Percentiles rank a stretch among this genome's conserved stretches.
phyloP scores from a whole-genome alignment of 2,888 invertebrate species.

The Herminia tarsipennalis region DNA sequence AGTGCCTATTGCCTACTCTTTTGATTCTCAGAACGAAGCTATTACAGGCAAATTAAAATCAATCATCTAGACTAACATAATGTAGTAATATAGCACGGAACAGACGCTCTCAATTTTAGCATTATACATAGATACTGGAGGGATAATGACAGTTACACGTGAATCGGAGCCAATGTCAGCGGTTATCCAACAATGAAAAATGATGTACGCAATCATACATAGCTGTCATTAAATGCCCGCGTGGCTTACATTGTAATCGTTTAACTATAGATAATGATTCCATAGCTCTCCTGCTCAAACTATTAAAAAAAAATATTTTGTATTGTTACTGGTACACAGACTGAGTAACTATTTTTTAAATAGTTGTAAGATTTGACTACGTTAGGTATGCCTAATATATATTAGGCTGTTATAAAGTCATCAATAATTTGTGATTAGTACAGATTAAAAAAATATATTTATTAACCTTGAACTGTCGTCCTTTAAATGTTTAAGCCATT shows the following conservation, averaged over 20 bases:
- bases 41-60: conserved; percentile 26
- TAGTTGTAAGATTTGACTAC: too few relatives aligned
- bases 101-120: conserved; percentile 26
- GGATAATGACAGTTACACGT: conserved; percentile 38
- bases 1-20: conserved; percentile 1
- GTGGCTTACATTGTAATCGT: conserved; percentile 59
- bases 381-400: too few relatives aligned
- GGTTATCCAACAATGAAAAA: conserved; percentile 48
- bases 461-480: too few relatives aligned
- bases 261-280: conserved; percentile 54
- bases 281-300: conserved; percentile 42
- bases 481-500: too few relatives aligned
- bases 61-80: conserved; percentile 28
- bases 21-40: conserved; percentile 9
- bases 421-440: too few relatives aligned
- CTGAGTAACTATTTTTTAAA: too few relatives aligned
- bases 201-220: conserved; percentile 51
- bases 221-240: conserved; percentile 62
- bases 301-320: too few relatives aligned
- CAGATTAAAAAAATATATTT: too few relatives aligned
- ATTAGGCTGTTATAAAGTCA: too few relatives aligned
- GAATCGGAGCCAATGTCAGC: conserved; percentile 49
- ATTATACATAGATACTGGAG: conserved; percentile 22
- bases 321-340: too few relatives aligned
- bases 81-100: conserved; percentile 20